Evolutionary conservation across 1,140 invertebrate genomes (phyloP), one percentile per base, ranked within the genome.

Genomic region (Sinella curviseta): DNA sequence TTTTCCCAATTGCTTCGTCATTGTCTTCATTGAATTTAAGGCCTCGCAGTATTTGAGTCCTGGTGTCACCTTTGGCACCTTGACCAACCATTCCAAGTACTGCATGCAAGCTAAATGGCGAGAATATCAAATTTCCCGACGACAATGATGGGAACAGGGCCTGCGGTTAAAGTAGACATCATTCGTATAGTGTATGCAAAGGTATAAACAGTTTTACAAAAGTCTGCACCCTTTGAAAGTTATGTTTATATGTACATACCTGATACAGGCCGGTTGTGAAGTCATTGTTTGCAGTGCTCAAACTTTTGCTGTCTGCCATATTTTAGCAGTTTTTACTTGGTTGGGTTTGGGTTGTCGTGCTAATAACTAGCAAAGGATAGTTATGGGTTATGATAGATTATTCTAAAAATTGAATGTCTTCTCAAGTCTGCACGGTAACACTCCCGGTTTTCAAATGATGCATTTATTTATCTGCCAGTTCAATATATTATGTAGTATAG

Each of bases 101-200:
- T 17, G 81, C 39, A 2, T 36, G 16, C 2, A 82, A 30, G 54
- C 81, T 82, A n/a, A 80, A 78, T 14, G 81, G 78, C 8, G 81
- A 82, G 48, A 80, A 80, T 2, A 82, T 30, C 14, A 80, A 55
- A 17, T 80, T 80, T 70, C 36, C 60, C 28, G 4, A 17, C 1
- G 55, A 57, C n/a, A 3, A 14, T 35, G 2, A 1, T 3, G 55
- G n/a, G 31, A 33, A 60, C 31, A 77, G 20, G 3, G 60, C 60
- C 77, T 77, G 12, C 39, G n/a, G n/a, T 14, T n/a, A 60, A 60
- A 60, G 55, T 14, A 26, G 24, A 60, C 24, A 60, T 60, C 24
- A n/a, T 17, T n/a, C n/a, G n/a, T n/a, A n/a, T n/a, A n/a, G n/a
- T n/a, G n/a, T n/a, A 65, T 17, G 24, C 16, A 65, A 65, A 65